Evolutionary conservation across 2,113 vertebrate genomes (phyloP), one percentile per base, ranked within the genome.

Genomic region (Xenotilapia longispinis): DNA sequence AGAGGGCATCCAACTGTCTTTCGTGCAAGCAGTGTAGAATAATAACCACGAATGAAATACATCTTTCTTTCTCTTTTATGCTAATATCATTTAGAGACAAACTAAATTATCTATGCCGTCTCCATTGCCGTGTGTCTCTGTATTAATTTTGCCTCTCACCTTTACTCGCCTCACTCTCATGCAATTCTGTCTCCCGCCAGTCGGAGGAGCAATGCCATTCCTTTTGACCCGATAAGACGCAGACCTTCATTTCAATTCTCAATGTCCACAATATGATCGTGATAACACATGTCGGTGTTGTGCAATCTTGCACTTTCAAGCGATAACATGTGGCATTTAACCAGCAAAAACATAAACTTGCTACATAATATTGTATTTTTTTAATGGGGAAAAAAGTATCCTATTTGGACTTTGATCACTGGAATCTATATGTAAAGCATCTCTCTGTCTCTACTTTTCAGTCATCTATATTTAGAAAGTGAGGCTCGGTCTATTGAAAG

Each of bases 151-250:
- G 42, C 65, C 63, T 53, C 7, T 53, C 79, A 68, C 57, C 70
- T 80, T 47, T 33, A 11, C 45, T 65, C 13, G 7, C 70, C 42
- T 81, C 7, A 81, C 10, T 12, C 28, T 28, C 45, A 6, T 94
- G 93, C 87, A 93, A 28, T 93, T 63, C 91, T 45, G 57, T 21
- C 13, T 82, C 51, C 49, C 2, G 4, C 90, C 96, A 96, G 91
- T 84, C 84, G 95, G 96, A 91, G 95, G 95, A 91, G 95, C 93
- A 96, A 80, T 89, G 87, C 79, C 89, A 95, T 94, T 90, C 85
- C 87, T 82, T 89, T 82, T 70, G 36, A 90, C 84, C 49, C n/a
- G 14, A 15, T 12, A 15, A 70, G 42, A 17, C 23, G 19, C 47
- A 40, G 26, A 82, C 33, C 42, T 90, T 91, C 79, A 79, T 81